These are phyloP conservation scores for Ascaphus truei DNA, from an alignment of 2,113 vertebrate genomes.

Conservation along the genomic window DNA sequence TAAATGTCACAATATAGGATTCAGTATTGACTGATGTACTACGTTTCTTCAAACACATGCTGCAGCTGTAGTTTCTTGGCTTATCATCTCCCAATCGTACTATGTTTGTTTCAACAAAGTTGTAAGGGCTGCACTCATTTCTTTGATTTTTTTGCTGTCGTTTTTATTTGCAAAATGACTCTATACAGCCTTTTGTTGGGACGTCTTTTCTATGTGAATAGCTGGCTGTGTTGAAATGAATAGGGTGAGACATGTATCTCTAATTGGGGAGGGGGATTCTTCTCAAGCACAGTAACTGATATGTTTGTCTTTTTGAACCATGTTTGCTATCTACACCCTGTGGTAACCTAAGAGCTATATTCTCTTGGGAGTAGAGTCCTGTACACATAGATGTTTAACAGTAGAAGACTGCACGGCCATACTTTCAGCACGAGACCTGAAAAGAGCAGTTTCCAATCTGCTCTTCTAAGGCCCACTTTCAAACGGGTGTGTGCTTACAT, in stretches of 20 bases:
- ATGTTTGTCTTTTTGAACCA: slow-evolving; percentile 74
- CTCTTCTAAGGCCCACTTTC: background rate
- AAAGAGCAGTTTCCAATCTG: background rate
- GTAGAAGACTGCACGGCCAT: background rate
- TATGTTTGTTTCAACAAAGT: background rate
- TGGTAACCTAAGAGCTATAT: slow-evolving; percentile 69
- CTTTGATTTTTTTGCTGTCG: slow-evolving; percentile 7
- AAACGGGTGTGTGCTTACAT: background rate
- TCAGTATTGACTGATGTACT: background rate
- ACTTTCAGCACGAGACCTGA: background rate
- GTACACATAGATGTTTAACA: slow-evolving; percentile 14
- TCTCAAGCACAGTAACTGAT: slow-evolving; percentile 58
- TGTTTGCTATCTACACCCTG: slow-evolving; percentile 75
- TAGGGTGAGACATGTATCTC: slow-evolving; percentile 51
- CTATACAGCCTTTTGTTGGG: slow-evolving; percentile 53
- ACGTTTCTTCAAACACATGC: too few relatives aligned
- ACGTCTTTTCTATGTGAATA: slow-evolving; percentile 46
- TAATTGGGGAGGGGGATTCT: slow-evolving; percentile 41
- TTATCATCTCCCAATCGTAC: background rate
- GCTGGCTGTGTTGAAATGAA: slow-evolving; percentile 40
- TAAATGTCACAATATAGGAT: too few relatives aligned
- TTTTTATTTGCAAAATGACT: slow-evolving; percentile 48
- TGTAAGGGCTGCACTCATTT: background rate
- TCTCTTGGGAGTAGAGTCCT: slow-evolving; percentile 64
- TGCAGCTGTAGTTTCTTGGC: background rate